These are phyloP conservation scores for Macroglossus sobrinus DNA, from an alignment of 2,113 vertebrate genomes.

Conservation along the genomic window DNA sequence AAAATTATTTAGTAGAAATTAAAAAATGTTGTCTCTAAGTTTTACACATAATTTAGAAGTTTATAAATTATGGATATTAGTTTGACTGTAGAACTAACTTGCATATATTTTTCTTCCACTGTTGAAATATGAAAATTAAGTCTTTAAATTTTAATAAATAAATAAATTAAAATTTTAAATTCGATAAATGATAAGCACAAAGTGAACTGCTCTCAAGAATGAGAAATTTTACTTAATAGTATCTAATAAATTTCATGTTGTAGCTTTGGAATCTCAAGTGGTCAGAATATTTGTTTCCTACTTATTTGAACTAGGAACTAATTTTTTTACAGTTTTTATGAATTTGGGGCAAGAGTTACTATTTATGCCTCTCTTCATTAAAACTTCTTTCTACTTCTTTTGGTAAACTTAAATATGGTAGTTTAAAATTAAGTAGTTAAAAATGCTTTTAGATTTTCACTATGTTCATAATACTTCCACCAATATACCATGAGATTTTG, in stretches of 20 bases:
- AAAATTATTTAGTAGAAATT: not conserved
- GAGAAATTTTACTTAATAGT: not conserved
- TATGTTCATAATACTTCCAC: not conserved
- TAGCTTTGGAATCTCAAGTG: not conserved
- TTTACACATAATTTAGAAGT: not conserved
- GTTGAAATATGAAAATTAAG: not conserved
- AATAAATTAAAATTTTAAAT: not conserved
- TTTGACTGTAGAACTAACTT: not conserved
- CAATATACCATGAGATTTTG: not conserved
- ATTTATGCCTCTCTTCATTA: not conserved
- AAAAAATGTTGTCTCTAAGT: not conserved
- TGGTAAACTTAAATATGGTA: not conserved
- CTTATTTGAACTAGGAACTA: not conserved
- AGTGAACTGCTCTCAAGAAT: not conserved
- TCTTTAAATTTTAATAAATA: not conserved
- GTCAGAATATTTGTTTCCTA: not conserved
- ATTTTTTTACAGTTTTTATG: not conserved
- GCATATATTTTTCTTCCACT: not conserved
- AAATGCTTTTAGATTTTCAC: not conserved
- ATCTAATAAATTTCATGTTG: not conserved
- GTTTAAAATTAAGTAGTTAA: not conserved
- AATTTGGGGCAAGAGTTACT: not conserved
- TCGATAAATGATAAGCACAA: not conserved
- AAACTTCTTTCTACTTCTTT: not conserved
- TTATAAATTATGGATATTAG: not conserved